Percentiles rank a stretch among this genome's conserved stretches.
Evolutionary conservation across 2,797 vertebrate species (phyloP).

Genomic region (Salmo trutta): DNA sequence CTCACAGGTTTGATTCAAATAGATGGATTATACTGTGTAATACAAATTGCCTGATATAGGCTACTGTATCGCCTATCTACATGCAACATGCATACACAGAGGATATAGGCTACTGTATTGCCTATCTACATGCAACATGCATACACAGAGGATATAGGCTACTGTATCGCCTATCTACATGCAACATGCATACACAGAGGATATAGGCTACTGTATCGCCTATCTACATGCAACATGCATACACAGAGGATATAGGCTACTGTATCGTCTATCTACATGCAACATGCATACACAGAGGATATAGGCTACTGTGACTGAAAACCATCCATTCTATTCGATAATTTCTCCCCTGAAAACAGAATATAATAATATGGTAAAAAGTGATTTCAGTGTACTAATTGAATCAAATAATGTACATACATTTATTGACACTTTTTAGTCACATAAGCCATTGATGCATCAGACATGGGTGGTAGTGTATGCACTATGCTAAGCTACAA

Average conservation of each 20-base stretch:
- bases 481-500: neutral
- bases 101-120: neutral
- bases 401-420: neutral
- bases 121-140: too few species aligned
- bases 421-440: neutral
- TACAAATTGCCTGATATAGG: neutral
- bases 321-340: neutral
- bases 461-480: neutral
- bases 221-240: too few species aligned
- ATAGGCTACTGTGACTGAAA: neutral
- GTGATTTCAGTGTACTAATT: neutral
- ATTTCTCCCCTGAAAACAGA: neutral
- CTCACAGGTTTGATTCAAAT: neutral
- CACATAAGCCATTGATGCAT: neutral
- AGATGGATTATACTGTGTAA: neutral
- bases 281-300: too few species aligned
- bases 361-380: neutral
- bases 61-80: neutral
- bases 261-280: too few species aligned
- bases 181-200: too few species aligned
- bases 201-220: too few species aligned
- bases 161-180: too few species aligned
- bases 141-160: too few species aligned
- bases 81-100: neutral
- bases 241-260: too few species aligned